Conservation (phyloP, 2,888 invertebrate genomes). For the Deroplatys truncata region DNA sequence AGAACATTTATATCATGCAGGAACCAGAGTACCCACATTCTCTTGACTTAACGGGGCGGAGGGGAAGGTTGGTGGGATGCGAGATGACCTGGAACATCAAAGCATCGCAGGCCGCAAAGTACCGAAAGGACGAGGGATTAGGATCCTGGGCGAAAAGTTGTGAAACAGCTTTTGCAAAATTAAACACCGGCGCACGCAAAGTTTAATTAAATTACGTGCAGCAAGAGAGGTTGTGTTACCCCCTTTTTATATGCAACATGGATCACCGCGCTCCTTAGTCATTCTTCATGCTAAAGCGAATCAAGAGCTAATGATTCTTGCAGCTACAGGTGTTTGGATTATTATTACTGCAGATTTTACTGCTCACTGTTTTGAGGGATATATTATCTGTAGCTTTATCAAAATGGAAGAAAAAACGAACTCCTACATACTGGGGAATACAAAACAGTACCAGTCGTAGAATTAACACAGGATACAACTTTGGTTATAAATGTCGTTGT, state of each 20-base stretch:
- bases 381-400: too few species aligned
- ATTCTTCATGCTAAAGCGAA: background rate
- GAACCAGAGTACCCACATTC: background rate
- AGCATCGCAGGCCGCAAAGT: background rate
- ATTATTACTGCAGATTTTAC: too few species aligned
- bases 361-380: too few species aligned
- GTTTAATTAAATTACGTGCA: background rate
- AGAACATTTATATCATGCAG: background rate
- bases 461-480: too few species aligned
- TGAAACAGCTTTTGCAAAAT: background rate
- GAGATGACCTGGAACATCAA: background rate
- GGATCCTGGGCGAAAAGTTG: background rate
- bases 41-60: background rate
- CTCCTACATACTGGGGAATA: too few species aligned
- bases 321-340: background rate
- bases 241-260: background rate
- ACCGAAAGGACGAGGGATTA: background rate
- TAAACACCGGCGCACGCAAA: background rate
- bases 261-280: background rate
- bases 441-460: too few species aligned
- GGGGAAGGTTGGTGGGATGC: background rate
- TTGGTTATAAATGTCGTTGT: too few species aligned
- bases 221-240: background rate
- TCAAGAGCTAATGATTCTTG: background rate
- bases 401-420: too few species aligned